A percentile compares a stretch with the other conserved stretches of the same genome.
These are phyloP conservation scores for Nannoperca obscura DNA, from an alignment of 2,797 vertebrate genomes.

Conservation along the genomic window DNA sequence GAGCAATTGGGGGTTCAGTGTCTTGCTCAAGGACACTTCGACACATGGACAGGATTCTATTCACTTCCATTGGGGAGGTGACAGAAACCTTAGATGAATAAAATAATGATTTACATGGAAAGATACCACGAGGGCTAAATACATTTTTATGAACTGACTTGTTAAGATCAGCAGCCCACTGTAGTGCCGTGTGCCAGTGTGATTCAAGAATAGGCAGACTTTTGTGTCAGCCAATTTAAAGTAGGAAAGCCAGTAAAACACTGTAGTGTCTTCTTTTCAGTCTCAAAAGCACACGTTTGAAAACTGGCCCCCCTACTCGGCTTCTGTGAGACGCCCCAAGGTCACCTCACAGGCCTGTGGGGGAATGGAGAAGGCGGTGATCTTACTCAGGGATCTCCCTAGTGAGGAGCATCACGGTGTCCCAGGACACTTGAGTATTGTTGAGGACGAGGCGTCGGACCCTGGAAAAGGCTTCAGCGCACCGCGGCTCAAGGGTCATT, in stretches of 20 bases:
- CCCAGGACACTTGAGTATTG: conserved; percentile 98
- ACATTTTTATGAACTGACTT: neutral
- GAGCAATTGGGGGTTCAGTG: too few relatives aligned
- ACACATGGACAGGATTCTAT: too few relatives aligned
- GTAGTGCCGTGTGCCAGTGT: neutral
- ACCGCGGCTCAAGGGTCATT: conserved; percentile 88
- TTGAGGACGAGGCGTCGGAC: conserved; percentile 97
- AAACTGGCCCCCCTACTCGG: neutral
- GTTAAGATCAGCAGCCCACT: neutral
- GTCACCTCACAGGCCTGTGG: neutral
- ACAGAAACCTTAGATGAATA: neutral
- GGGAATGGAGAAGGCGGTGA: neutral
- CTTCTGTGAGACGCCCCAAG: neutral
- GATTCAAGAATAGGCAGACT: neutral
- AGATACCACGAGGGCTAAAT: neutral
- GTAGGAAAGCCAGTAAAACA: neutral
- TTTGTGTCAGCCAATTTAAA: neutral
- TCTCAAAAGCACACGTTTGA: neutral
- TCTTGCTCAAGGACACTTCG: too few relatives aligned
- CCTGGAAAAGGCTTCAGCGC: conserved; percentile 90
- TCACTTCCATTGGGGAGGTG: too few relatives aligned
- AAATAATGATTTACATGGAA: neutral
- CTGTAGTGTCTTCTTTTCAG: neutral
- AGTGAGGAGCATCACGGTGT: conserved; percentile 92
- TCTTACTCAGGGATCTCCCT: conserved; percentile 94